Evolutionary conservation across 1,140 invertebrate species (phyloP).

Genomic region (Panulirus ornatus): DNA sequence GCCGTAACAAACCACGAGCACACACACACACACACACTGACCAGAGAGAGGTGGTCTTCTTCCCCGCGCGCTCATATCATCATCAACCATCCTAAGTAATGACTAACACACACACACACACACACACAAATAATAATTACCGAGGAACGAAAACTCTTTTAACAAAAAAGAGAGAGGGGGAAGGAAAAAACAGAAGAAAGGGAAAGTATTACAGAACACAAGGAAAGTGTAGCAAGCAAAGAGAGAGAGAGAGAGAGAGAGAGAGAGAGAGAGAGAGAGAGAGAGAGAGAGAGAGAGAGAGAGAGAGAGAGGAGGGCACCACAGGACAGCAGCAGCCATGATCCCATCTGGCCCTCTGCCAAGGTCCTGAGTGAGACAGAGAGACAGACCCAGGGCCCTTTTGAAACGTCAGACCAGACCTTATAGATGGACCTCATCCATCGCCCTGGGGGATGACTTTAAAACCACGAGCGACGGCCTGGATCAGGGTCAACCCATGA

Average conservation of each 20-base stretch:
- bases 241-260: not conserved
- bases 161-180: slow-evolving; percentile 15
- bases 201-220: not conserved
- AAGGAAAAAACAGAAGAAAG: not conserved
- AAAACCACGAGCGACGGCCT: too few relatives aligned
- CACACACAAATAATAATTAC: not conserved
- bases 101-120: not conserved
- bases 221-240: not conserved
- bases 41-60: too few relatives aligned
- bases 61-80: too few relatives aligned
- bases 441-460: too few relatives aligned
- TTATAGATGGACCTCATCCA: too few relatives aligned
- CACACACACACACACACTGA: too few relatives aligned
- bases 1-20: too few relatives aligned
- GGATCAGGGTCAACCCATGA: too few relatives aligned
- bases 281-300: not conserved
- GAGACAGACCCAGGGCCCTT: too few relatives aligned
- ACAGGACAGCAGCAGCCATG: not conserved
- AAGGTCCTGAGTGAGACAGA: too few relatives aligned
- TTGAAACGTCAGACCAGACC: too few relatives aligned
- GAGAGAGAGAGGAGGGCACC: not conserved
- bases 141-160: not conserved
- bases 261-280: not conserved
- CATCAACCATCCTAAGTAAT: not conserved
- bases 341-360: not conserved